These are phyloP conservation scores for Ceratosolen solmsi DNA, from an alignment of 1,140 invertebrate species.

Conservation along the genomic window DNA sequence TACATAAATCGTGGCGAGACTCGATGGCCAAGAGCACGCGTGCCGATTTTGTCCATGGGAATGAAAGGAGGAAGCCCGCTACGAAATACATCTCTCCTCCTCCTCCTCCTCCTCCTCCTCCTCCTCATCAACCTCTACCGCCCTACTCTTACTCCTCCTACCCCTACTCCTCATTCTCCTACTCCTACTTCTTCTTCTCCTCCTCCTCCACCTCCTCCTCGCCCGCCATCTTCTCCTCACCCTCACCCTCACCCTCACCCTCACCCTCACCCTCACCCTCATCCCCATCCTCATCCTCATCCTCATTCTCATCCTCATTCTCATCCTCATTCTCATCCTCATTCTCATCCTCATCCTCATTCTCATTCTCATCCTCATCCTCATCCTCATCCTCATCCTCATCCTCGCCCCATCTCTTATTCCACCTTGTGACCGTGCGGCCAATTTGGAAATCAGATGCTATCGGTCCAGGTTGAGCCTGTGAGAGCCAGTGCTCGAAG, in stretches of 20 bases:
- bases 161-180: not conserved
- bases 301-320: too few relatives aligned
- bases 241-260: not conserved
- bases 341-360: not conserved
- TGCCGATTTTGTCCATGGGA: conserved; percentile 35
- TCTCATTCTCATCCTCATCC: not conserved
- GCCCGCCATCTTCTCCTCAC: too few relatives aligned
- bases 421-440: not conserved
- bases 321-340: not conserved
- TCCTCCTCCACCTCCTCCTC: not conserved
- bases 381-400: not conserved
- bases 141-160: not conserved
- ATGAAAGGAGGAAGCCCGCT: not conserved
- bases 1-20: conserved; percentile 36
- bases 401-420: not conserved
- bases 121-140: too few relatives aligned
- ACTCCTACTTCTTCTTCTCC: not conserved
- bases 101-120: not conserved
- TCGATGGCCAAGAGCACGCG: conserved; percentile 18
- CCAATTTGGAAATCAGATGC: conserved; percentile 38
- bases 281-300: not conserved
- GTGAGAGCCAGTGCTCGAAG: not conserved
- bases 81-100: not conserved
- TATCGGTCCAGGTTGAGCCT: conserved; percentile 20
- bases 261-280: not conserved